Evolutionary conservation across 2,113 vertebrate genomes (phyloP).

Genomic region (Notechis scutatus): DNA sequence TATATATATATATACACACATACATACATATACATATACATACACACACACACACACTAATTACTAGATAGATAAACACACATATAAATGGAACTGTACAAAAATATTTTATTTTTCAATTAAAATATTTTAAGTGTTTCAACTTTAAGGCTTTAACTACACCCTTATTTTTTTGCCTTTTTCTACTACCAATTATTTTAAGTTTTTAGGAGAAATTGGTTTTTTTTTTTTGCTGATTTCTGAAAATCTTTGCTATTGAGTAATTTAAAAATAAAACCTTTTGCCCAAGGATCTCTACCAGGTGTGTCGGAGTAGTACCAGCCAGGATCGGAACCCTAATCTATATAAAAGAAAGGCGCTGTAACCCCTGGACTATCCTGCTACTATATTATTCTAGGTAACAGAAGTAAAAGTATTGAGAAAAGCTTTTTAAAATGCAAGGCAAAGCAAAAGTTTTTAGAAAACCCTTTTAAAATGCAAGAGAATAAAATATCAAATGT

Average conservation of each 20-base stretch:
- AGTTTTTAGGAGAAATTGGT: neutral
- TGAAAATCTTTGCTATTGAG: neutral
- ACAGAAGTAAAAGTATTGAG: neutral
- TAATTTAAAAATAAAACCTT: too few species aligned
- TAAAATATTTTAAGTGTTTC: neutral
- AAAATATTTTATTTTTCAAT: neutral
- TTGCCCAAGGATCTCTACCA: neutral
- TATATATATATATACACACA: too few species aligned
- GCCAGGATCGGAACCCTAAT: neutral
- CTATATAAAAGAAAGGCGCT: neutral
- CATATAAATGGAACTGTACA: neutral
- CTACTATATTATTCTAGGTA: neutral
- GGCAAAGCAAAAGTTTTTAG: neutral
- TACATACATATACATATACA: too few species aligned
- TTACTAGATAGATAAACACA: too few species aligned
- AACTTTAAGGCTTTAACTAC: neutral
- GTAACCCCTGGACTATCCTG: neutral
- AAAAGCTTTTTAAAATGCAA: neutral
- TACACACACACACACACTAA: too few species aligned
- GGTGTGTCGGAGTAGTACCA: neutral
- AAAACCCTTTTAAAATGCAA: neutral
- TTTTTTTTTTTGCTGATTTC: neutral
- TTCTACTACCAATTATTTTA: neutral
- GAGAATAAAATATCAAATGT: neutral
- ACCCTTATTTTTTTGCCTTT: neutral